Conservation (phyloP, 2,888 invertebrate species). For the Palloptera scutellata region DNA sequence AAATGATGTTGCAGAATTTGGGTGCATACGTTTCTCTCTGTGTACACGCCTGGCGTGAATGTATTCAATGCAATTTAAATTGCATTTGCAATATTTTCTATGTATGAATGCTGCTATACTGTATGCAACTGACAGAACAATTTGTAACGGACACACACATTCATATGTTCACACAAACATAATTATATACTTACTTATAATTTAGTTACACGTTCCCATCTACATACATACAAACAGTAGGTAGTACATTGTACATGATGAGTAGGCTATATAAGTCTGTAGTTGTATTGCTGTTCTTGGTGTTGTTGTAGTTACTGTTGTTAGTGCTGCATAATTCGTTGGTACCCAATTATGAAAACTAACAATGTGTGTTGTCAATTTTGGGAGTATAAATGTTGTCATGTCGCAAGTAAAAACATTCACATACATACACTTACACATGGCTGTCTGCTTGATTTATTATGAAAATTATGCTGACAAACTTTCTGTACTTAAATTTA, state of each 20-base stretch:
- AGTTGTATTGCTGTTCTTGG: constrained; percentile 1
- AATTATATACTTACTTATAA: too few species aligned
- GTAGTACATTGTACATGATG: too few species aligned
- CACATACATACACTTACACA: neutral
- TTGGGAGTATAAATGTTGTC: constrained; percentile 54
- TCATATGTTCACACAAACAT: too few species aligned
- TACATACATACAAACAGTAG: too few species aligned
- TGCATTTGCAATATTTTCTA: constrained; percentile 42
- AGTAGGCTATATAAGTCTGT: neutral
- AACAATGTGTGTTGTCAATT: constrained; percentile 52
- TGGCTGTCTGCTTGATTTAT: neutral
- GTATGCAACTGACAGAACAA: neutral
- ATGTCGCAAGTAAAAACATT: constrained; percentile 49
- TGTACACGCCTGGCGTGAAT: constrained; percentile 15
- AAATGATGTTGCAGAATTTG: neutral
- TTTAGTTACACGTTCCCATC: too few species aligned
- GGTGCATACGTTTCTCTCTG: neutral
- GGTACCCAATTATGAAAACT: constrained; percentile 28
- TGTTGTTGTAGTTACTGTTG: constrained; percentile 4
- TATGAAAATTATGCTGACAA: neutral
- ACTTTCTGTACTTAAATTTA: neutral
- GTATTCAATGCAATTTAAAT: constrained; percentile 46
- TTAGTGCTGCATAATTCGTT: constrained; percentile 24
- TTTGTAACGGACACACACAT: too few species aligned
- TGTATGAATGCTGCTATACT: neutral